A percentile compares a stretch with the other conserved stretches of the same genome.
phyloP scores from a whole-genome alignment of 2,113 vertebrate genomes.

The Xenopus laevis region DNA sequence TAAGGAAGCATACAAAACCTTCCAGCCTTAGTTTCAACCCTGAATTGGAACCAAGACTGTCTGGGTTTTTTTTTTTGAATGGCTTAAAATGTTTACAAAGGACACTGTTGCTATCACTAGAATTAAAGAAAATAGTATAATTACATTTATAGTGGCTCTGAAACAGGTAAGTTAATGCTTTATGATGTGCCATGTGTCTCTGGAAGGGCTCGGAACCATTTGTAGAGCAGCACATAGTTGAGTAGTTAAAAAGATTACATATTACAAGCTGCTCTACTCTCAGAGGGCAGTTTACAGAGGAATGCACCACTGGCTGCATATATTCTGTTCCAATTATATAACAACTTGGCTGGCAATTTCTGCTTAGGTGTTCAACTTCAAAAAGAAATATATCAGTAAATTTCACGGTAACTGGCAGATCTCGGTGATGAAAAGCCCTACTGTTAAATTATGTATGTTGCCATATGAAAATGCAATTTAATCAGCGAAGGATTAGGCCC shows the following conservation, averaged over 20 bases:
- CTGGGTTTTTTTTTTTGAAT: too few species aligned
- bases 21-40: too few species aligned
- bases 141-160: not conserved
- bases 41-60: too few species aligned
- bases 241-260: slow-evolving; percentile 13
- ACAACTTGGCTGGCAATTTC: slow-evolving; percentile 18
- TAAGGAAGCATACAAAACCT: too few species aligned
- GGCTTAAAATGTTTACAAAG: too few species aligned
- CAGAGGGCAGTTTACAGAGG: slow-evolving; percentile 12
- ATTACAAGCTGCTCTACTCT: slow-evolving; percentile 18
- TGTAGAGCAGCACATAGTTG: slow-evolving; percentile 6
- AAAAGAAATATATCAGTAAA: slow-evolving; percentile 7
- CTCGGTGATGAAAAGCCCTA: slow-evolving; percentile 3
- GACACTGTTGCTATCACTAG: not conserved
- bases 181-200: not conserved
- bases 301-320: slow-evolving; percentile 17
- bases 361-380: slow-evolving; percentile 10
- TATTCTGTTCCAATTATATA: slow-evolving; percentile 32
- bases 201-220: not conserved
- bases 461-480: slow-evolving; percentile 10
- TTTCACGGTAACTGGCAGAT: slow-evolving; percentile 13
- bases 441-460: slow-evolving; percentile 13
- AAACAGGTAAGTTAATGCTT: not conserved
- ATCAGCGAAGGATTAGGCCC: slow-evolving; percentile 18
- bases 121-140: not conserved